A percentile compares a stretch with the other conserved stretches of the same genome.
Conservation (phyloP, 1,140 invertebrate genomes). For the Arctopsyche grandis region DNA sequence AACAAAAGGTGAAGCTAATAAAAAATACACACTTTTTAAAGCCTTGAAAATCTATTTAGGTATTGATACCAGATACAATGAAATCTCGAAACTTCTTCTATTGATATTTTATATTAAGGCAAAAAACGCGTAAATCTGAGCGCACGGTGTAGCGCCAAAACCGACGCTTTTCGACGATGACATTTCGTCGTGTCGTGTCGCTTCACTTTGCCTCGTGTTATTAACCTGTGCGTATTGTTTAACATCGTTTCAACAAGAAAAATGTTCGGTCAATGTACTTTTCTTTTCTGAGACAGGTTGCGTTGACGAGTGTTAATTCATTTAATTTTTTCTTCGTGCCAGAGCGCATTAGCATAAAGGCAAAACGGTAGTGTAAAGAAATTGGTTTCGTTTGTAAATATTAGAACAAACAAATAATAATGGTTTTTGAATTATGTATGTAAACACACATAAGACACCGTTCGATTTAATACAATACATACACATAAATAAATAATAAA, state of each 20-base stretch:
- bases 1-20: no score
- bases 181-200: no score
- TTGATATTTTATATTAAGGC: no score
- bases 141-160: no score
- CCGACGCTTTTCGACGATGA: no score
- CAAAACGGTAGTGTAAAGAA: constrained; percentile 18
- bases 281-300: background rate
- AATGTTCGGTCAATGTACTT: background rate
- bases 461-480: background rate
- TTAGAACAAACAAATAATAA: constrained; percentile 20
- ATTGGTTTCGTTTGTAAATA: constrained; percentile 13
- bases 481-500: background rate
- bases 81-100: no score
- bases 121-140: no score
- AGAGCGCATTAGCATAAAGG: constrained; percentile 1
- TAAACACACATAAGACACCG: background rate
- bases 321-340: constrained; percentile 22
- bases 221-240: background rate
- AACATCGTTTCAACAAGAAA: background rate
- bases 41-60: no score
- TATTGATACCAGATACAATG: no score
- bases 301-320: constrained; percentile 15
- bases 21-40: no score
- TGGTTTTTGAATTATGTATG: background rate
- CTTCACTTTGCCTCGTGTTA: no score